These are phyloP conservation scores for Anarsia innoxiella DNA, from an alignment of 2,888 invertebrate genomes.

Conservation along the genomic window DNA sequence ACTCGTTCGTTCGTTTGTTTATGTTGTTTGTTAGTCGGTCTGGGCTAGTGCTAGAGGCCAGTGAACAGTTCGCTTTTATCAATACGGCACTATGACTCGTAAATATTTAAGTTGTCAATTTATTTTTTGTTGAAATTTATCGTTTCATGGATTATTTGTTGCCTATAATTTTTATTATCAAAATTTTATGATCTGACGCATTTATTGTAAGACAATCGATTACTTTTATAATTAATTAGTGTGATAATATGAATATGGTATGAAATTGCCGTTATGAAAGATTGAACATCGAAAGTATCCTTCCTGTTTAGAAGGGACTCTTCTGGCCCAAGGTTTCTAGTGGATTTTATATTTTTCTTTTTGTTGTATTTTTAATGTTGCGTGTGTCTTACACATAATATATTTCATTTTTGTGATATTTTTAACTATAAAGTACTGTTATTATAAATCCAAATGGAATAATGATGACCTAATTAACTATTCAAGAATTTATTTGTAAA, in stretches of 20 bases:
- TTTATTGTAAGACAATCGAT: constrained; percentile 76
- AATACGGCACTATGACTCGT: constrained; percentile 72
- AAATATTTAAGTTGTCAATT: constrained; percentile 68
- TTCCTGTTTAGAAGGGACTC: constrained; percentile 75
- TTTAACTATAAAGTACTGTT: constrained; percentile 77
- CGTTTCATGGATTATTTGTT: constrained; percentile 72
- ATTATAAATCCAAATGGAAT: constrained; percentile 73
- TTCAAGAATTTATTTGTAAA: constrained; percentile 76
- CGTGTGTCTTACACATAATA: constrained; percentile 77
- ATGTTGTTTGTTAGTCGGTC: constrained; percentile 50
- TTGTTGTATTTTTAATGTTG: constrained; percentile 76
- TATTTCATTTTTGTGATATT: constrained; percentile 77
- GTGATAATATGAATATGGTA: constrained; percentile 73
- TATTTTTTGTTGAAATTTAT: constrained; percentile 71
- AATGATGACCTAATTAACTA: constrained; percentile 75
- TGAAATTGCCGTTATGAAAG: constrained; percentile 73
- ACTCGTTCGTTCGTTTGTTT: constrained; percentile 57
- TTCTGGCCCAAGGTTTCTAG: constrained; percentile 74
- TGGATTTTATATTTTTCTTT: constrained; percentile 74
- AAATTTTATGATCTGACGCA: constrained; percentile 76
- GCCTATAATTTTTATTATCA: constrained; percentile 70
- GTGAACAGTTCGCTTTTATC: constrained; percentile 66
- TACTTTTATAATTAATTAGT: constrained; percentile 75
- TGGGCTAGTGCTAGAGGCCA: constrained; percentile 9
- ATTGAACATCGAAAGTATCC: constrained; percentile 76